These are phyloP conservation scores for Microctonus brassicae DNA, from an alignment of 2,888 invertebrate genomes.

Conservation along the genomic window DNA sequence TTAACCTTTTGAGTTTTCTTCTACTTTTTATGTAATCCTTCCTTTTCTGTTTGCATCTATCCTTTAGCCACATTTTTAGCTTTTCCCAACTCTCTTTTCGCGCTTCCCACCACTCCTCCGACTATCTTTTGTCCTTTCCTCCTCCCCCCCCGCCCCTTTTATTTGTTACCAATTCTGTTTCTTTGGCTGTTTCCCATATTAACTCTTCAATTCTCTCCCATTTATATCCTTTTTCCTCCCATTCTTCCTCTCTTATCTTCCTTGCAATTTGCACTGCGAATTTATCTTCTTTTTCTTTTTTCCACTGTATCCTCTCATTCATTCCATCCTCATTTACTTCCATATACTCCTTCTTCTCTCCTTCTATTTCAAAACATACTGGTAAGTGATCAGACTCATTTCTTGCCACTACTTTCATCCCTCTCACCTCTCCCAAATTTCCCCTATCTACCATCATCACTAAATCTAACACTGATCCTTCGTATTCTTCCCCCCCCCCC, in stretches of 20 bases:
- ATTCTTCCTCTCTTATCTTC: not conserved
- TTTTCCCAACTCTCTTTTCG: not conserved
- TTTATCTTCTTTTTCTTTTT: not conserved
- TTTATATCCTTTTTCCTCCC: not conserved
- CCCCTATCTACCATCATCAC: slow-evolving; percentile 4
- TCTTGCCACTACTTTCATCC: not conserved
- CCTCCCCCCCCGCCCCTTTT: not conserved
- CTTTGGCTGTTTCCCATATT: slow-evolving; percentile 8
- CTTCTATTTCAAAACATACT: not conserved
- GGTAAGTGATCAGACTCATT: slow-evolving; percentile 35
- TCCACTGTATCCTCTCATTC: slow-evolving; percentile 1
- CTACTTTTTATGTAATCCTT: too few species aligned
- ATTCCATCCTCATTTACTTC: not conserved
- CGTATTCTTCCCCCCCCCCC: not conserved
- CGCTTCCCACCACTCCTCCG: slow-evolving; percentile 5
- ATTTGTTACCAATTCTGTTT: not conserved
- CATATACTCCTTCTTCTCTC: not conserved
- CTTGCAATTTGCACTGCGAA: not conserved
- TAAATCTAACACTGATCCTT: slow-evolving; percentile 28
- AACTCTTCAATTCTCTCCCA: not conserved
- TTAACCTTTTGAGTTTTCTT: not conserved
- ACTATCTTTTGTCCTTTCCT: too few species aligned
- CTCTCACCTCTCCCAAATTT: not conserved
- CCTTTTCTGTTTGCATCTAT: too few species aligned
- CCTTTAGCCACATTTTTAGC: not conserved